Percentiles rank a stretch among this genome's conserved stretches.
These are phyloP conservation scores for Drosophila pruinosa DNA, from an alignment of 1,140 invertebrate genomes.

Conservation along the genomic window DNA sequence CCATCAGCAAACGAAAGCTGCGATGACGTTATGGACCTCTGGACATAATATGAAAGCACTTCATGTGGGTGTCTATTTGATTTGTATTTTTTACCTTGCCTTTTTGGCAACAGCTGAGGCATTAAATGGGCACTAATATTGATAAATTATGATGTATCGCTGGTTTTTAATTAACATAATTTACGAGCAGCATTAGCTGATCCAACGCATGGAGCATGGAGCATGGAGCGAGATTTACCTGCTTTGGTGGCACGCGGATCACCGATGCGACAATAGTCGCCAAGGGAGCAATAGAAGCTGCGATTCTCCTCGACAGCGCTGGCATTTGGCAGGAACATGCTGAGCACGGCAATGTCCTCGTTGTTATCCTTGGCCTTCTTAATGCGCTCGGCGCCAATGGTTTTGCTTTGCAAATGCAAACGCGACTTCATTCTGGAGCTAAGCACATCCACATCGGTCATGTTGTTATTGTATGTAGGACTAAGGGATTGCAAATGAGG, in stretches of 20 bases:
- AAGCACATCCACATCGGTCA: slow-evolving; percentile 89
- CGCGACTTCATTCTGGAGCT: slow-evolving; percentile 89
- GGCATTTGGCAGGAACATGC: slow-evolving; percentile 89
- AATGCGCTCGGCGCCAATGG: slow-evolving; percentile 89
- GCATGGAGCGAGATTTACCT: slow-evolving; percentile 86
- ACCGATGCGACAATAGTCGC: slow-evolving; percentile 89
- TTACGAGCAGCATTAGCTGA: slow-evolving; percentile 24
- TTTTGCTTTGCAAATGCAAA: slow-evolving; percentile 89
- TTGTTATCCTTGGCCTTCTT: slow-evolving; percentile 90
- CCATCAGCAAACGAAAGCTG: slow-evolving; percentile 27
- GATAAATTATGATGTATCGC: slow-evolving; percentile 77
- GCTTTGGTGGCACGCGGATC: slow-evolving; percentile 89
- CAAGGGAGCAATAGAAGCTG: slow-evolving; percentile 89
- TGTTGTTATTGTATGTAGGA: slow-evolving; percentile 23
- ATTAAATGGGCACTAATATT: slow-evolving; percentile 60
- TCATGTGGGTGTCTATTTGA: slow-evolving; percentile 46
- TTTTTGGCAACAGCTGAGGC: slow-evolving; percentile 33
- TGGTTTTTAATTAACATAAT: slow-evolving; percentile 55
- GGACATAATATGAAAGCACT: not conserved
- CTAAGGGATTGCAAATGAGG: not conserved
- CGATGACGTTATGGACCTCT: slow-evolving; percentile 45
- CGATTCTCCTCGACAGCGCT: slow-evolving; percentile 88
- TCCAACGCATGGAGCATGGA: not conserved
- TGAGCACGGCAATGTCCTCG: slow-evolving; percentile 92
- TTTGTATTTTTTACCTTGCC: not conserved